Base-by-base conservation (phyloP, 2,888 invertebrate genomes). In the Amphipoea oculea region DNA sequence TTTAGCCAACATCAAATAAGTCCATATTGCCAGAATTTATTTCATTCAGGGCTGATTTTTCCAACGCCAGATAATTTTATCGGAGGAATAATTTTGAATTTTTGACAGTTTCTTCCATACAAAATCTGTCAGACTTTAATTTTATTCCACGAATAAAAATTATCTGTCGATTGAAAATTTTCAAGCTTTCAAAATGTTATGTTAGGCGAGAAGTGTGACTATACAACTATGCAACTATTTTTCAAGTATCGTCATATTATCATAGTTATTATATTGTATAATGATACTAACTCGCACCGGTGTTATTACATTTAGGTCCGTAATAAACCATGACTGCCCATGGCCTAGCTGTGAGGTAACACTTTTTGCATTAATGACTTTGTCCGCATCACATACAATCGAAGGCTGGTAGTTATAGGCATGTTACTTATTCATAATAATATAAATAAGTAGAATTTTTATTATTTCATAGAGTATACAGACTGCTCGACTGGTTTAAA, bases 251-350 rank as follows among this genome's bases (percentile, higher is more conserved):
- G 2, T 74, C 60, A 62, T 70, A 66, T 82, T 73, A 78, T 70
- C 23, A 60, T 70, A 63, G 84, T 74, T 57, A 83, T 84, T 67
- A 73, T 73, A 73, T 65, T 51, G 36, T 83, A 29, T 84, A 72
- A 67, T 84, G 54, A 73, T 73, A 68, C 63, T 74, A 73, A 72
- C 81, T 65, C 29, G 48, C 54, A 48, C 51, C 54, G 14, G n/a
- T 78, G 66, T 81, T 68, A 48, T 67, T 83, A 76, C 36, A 78
- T 72, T 65, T 69, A 85, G 57, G 76, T 79, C 65, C 29, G 54
- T 84, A 86, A 88, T 82, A 81, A 74, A 80, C 79, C 84, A 78
- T 85, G 87, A 73, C 71, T 84, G 84, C 69, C 83, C 83, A 83
- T 86, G 86, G 78, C 85, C 81, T 83, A 78, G 73, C 81, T 79